These are phyloP conservation scores for Ridgeia piscesae DNA, from an alignment of 1,140 invertebrate species.

Conservation along the genomic window DNA sequence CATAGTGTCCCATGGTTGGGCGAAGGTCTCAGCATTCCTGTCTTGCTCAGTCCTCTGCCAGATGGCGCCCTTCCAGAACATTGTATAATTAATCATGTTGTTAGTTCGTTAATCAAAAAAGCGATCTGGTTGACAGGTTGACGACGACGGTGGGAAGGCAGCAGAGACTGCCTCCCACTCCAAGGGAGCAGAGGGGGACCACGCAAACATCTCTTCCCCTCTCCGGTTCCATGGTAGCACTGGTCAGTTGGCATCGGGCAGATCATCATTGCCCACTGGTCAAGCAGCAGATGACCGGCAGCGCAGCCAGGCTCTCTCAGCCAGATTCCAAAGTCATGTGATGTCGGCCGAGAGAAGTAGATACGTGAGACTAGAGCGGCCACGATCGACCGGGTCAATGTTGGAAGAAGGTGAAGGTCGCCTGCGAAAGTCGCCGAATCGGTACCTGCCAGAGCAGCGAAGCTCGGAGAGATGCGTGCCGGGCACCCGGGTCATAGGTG, in stretches of 20 bases:
- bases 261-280: not conserved
- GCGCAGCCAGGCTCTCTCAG: not conserved
- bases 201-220: not conserved
- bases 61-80: too few species aligned
- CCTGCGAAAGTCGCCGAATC: not conserved
- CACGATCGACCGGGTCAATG: not conserved
- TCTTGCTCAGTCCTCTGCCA: too few species aligned
- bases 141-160: not conserved
- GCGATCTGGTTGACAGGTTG: not conserved
- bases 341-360: not conserved
- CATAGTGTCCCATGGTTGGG: too few species aligned
- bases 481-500: not conserved
- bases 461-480: not conserved
- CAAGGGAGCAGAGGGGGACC: not conserved
- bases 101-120: not conserved
- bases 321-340: not conserved
- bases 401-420: not conserved
- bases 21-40: too few species aligned
- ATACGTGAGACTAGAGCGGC: not conserved
- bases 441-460: not conserved
- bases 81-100: not conserved
- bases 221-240: not conserved
- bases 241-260: not conserved
- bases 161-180: not conserved
- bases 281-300: not conserved